A percentile compares a stretch with the other conserved stretches of the same genome.
These are phyloP conservation scores for Oscheius sp. DNA, from an alignment of 2,888 invertebrate species.

Conservation along the genomic window DNA sequence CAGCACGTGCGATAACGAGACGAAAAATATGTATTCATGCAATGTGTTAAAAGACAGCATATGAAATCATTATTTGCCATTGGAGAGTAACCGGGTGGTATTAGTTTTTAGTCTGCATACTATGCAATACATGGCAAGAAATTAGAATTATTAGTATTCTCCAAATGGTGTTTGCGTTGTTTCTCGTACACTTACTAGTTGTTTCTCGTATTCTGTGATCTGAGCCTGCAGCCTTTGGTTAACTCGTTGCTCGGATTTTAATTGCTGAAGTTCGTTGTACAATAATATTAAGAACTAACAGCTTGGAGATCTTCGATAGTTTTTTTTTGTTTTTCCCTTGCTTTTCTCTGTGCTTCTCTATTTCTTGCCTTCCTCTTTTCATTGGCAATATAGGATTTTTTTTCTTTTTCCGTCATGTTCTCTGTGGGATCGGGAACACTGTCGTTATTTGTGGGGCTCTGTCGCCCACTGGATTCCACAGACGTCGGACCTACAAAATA, in stretches of 20 bases:
- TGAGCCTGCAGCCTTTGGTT: background rate
- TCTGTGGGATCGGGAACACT: background rate
- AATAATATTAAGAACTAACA: background rate
- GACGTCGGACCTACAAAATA: background rate
- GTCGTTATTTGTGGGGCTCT: background rate
- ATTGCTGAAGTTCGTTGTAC: background rate
- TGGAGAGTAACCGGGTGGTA: too few species aligned
- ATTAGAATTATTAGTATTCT: too few species aligned
- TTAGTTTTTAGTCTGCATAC: too few species aligned
- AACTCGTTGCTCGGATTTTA: background rate
- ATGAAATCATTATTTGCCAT: too few species aligned
- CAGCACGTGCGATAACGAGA: too few species aligned
- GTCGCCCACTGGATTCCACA: background rate
- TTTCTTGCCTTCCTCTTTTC: constrained; percentile 19
- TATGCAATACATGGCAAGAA: too few species aligned
- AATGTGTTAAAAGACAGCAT: too few species aligned
- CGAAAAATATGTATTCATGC: too few species aligned
- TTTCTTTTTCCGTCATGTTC: background rate
- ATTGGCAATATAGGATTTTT: background rate
- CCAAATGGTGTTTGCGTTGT: too few species aligned
- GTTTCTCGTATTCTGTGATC: too few species aligned
- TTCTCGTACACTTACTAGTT: too few species aligned
- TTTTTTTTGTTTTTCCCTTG: constrained; percentile 11
- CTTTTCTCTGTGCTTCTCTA: constrained; percentile 12
- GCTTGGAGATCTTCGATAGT: background rate